Base-by-base conservation (phyloP, 1,140 invertebrate species). In the Drosophila novamexicana region DNA sequence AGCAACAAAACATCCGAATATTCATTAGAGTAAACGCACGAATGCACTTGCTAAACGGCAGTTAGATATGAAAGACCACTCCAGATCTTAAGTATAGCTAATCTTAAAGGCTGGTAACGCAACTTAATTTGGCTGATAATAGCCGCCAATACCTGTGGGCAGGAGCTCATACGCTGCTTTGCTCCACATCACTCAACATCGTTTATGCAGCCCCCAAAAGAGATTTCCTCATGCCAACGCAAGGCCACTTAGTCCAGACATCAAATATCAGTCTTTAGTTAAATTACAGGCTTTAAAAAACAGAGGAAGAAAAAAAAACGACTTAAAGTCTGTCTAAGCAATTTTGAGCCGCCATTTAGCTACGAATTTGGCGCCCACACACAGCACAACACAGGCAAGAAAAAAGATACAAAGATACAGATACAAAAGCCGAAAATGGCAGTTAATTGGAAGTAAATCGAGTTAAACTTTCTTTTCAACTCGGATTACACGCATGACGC, bases 391-490 rank as follows among this genome's bases (percentile, higher is more conserved):
- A 29, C 12, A 50, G 9, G 18, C 29, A 39, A 10, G 14, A 2
- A 52, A 18, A 61, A 16, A 36, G 1, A 29, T n/a, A 16, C 40
- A 44, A 12, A 47, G 36, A 32, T 36, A 52, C 61, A 34, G 47
- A 57, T 36, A 64, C 14, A 22, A 29, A 29, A 59, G 65, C 83
- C 83, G 45, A 88, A 86, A 86, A 79, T 83, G 83, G 83, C 84
- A 88, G 79, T 72, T 89, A 88, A 88, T 88, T 88, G 84, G 76
- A 83, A 79, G 65, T 89, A 80, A 83, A 83, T 79, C 83, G 77
- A 88, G 79, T 88, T 86, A 73, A 88, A 80, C 73, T 88, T 83
- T 88, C 84, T 82, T 86, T 86, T 52, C 49, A 6, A 50, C 68
- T 67, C 66, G 72, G 68, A 86, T 82, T 89, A 72, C 80, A 88